Evolutionary conservation across 2,888 invertebrate genomes (phyloP).

Genomic region (Tetanocera ferruginea): DNA sequence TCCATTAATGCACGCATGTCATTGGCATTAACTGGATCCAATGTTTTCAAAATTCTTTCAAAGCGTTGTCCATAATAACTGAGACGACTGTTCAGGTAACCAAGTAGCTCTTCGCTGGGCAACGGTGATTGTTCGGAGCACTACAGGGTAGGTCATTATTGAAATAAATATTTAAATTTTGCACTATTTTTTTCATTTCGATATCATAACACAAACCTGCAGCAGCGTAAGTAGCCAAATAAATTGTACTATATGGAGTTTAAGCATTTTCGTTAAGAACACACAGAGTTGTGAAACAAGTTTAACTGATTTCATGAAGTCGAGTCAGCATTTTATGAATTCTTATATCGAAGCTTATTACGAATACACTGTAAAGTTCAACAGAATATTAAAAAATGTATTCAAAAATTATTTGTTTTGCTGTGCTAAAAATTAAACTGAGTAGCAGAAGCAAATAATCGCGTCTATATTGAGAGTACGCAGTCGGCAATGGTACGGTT

Average conservation of each 20-base stretch:
- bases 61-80: constrained; percentile 46
- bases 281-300: not conserved
- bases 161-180: not conserved
- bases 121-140: not conserved
- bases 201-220: not conserved
- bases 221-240: not conserved
- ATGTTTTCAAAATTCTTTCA: constrained; percentile 31
- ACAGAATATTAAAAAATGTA: not conserved
- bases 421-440: too few species aligned
- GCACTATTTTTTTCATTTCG: not conserved
- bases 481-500: too few species aligned
- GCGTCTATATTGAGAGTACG: too few species aligned
- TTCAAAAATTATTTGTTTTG: not conserved
- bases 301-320: not conserved
- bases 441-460: too few species aligned
- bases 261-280: not conserved
- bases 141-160: not conserved
- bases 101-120: not conserved
- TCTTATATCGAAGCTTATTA: not conserved
- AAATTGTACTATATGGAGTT: not conserved
- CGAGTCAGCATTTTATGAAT: not conserved
- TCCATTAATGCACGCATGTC: constrained; percentile 43
- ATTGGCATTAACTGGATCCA: constrained; percentile 14
- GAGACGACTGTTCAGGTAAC: constrained; percentile 45
- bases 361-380: not conserved